These are phyloP conservation scores for Tenodera sinensis DNA, from an alignment of 2,888 invertebrate genomes.

Conservation along the genomic window DNA sequence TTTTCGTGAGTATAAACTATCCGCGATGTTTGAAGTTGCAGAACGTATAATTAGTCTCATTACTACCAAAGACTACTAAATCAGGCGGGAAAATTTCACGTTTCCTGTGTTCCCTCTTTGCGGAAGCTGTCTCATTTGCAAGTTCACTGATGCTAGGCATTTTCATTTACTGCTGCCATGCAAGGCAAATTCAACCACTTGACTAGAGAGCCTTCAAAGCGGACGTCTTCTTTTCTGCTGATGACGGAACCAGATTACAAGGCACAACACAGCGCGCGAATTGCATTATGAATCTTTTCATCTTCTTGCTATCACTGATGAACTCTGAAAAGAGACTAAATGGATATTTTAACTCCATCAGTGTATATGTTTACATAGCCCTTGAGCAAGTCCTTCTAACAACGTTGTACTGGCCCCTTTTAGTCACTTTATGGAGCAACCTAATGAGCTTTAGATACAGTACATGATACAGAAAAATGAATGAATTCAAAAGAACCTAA, in stretches of 20 bases:
- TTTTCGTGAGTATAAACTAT: too few species aligned
- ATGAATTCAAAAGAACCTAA: too few species aligned
- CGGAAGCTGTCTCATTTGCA: neutral
- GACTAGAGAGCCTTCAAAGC: neutral
- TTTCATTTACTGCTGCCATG: neutral
- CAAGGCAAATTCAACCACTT: neutral
- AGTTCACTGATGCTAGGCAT: neutral
- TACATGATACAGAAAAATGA: too few species aligned
- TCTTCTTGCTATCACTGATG: neutral
- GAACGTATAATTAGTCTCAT: too few species aligned
- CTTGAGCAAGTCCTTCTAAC: neutral
- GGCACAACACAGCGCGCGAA: neutral
- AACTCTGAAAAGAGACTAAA: neutral
- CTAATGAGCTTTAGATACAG: too few species aligned
- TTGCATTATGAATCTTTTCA: neutral
- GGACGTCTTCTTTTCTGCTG: neutral
- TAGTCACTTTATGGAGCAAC: too few species aligned
- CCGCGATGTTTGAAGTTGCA: too few species aligned
- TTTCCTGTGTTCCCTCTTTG: neutral
- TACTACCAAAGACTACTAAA: too few species aligned
- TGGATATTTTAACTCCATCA: neutral
- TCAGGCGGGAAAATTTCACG: neutral
- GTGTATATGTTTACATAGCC: neutral
- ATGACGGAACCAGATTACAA: neutral
- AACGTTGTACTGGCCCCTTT: neutral